These are phyloP conservation scores for Recurvirostra avosetta DNA, from an alignment of 2,113 vertebrate species.

Conservation along the genomic window DNA sequence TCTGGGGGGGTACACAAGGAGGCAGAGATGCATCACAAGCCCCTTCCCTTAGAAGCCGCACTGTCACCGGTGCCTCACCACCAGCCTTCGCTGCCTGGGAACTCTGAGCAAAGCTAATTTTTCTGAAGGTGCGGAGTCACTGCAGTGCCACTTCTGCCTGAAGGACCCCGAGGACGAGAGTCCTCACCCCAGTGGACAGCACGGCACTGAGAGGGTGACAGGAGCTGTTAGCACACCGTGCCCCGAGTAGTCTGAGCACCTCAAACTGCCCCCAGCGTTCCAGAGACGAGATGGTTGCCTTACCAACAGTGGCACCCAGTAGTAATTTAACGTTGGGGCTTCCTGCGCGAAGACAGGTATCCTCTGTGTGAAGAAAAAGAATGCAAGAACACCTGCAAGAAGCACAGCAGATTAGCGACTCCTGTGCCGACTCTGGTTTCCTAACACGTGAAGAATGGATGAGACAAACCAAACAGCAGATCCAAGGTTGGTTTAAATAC, in stretches of 20 bases:
- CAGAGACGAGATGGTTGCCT: conserved; percentile 36
- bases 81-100: background rate
- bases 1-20: background rate
- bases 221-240: background rate
- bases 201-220: background rate
- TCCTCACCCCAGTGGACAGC: background rate
- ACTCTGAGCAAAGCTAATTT: background rate
- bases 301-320: conserved; percentile 94
- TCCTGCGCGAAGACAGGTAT: conserved; percentile 80
- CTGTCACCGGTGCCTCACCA: background rate
- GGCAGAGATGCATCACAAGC: background rate
- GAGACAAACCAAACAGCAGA: background rate
- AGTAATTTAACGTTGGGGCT: conserved; percentile 87
- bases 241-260: background rate
- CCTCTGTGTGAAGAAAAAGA: conserved; percentile 90
- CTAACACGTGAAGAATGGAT: background rate
- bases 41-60: background rate
- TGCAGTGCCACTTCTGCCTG: background rate
- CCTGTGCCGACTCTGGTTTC: background rate
- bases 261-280: background rate
- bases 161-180: background rate
- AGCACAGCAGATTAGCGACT: background rate
- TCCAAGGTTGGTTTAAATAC: background rate
- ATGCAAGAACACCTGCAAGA: conserved; percentile 86
- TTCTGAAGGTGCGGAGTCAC: background rate